Base-by-base conservation (phyloP, 2,797 vertebrate species). In the Remorina albescens region DNA sequence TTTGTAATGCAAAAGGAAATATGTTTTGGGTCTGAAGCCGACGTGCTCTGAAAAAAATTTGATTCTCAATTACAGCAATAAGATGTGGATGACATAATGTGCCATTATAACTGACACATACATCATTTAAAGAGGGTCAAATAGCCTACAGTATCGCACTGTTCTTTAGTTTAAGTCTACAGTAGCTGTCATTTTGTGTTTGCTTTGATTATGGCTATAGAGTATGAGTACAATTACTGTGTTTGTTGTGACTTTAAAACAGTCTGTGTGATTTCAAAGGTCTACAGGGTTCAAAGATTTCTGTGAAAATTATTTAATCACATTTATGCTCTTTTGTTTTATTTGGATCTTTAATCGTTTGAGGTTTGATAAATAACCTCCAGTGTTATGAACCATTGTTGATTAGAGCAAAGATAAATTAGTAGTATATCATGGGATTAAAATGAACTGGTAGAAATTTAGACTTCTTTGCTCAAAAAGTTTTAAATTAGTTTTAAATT, bases 21-120 rank as follows among this genome's bases (percentile, higher is more conserved):
- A 60, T 75, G 61, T 34, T 70, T 39, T 55, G 67, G 39, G 54
- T 61, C 30, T 44, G n/a, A 62, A 62, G 41, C n/a, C 65, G 59
- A 81, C 54, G 62, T 65, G 53, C 63, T 74, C 39, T 61, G 44
- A 80, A 71, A 74, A n/a, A 64, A 57, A 47, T 60, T 4, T 61
- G 39, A 55, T 47, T 50, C 82, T 44, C 30, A 47, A 61, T 67
- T 51, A 15, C 23, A 50, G 62, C 44, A 68, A 61, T 80, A 36
- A 42, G 30, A 84, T 1, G 8, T 6, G 28, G 66, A 71, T 2
- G 1, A 23, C 41, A 77, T 44, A 47, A 59, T 51, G 49, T 0
- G 3, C 61, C 47, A 61, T 57, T 15, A 65, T 13, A 8, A 44
- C 39, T 59, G 39, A 68, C 32, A 57, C 16, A 28, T 47, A 28